Conservation (phyloP, 1,140 invertebrate genomes). For the Aphelinus atriplicis region DNA sequence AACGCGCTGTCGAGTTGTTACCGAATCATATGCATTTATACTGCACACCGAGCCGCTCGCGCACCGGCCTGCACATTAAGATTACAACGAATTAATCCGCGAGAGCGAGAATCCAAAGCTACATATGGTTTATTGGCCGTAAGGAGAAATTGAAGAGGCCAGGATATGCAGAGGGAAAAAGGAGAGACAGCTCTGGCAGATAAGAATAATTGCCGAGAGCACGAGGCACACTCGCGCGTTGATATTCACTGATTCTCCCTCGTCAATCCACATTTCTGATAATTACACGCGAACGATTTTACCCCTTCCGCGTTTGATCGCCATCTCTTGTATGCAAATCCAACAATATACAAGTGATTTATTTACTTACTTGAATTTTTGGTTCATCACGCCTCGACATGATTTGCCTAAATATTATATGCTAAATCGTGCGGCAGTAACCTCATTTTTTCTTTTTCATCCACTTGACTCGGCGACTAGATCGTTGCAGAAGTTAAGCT, state of each 20-base stretch:
- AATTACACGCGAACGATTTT: too few relatives aligned
- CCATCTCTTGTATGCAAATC: too few relatives aligned
- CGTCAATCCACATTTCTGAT: too few relatives aligned
- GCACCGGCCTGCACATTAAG: slow-evolving; percentile 27
- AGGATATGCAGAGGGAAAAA: slow-evolving; percentile 10
- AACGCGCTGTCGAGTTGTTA: slow-evolving; percentile 30
- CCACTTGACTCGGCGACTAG: too few relatives aligned
- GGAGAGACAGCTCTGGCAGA: slow-evolving; percentile 9
- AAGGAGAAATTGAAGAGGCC: not conserved
- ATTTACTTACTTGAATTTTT: too few relatives aligned
- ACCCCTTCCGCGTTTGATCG: too few relatives aligned
- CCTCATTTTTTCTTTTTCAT: not conserved
- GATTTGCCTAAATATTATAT: too few relatives aligned
- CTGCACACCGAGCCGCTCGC: not conserved
- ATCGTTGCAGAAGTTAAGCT: too few relatives aligned
- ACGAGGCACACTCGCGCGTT: not conserved
- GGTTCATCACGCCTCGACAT: too few relatives aligned
- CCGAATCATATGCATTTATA: slow-evolving; percentile 42
- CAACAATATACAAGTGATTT: too few relatives aligned
- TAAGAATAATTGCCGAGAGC: slow-evolving; percentile 15
- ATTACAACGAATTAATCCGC: slow-evolving; percentile 34
- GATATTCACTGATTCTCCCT: too few relatives aligned
- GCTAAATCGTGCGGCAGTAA: not conserved
- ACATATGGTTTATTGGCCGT: not conserved
- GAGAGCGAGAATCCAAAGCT: slow-evolving; percentile 17